These are phyloP conservation scores for Cirrhinus mrigala DNA, from an alignment of 2,797 vertebrate genomes.

Conservation along the genomic window DNA sequence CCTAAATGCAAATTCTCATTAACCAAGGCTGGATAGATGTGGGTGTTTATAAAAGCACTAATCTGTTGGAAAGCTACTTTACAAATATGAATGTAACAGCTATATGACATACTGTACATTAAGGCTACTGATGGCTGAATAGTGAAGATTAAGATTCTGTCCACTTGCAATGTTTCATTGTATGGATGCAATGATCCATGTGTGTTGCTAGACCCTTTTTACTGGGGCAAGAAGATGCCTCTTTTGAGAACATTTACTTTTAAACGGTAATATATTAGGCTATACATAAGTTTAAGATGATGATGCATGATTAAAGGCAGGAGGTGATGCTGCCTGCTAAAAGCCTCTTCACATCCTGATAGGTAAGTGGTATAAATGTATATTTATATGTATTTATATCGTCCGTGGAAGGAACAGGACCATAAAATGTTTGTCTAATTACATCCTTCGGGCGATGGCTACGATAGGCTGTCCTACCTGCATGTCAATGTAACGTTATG, in stretches of 20 bases:
- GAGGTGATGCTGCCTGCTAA: too few species aligned
- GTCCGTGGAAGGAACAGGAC: too few species aligned
- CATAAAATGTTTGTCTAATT: too few species aligned
- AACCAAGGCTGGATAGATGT: not conserved
- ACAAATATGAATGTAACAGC: not conserved
- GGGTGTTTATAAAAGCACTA: conserved; percentile 2
- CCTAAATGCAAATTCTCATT: not conserved
- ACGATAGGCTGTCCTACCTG: too few species aligned
- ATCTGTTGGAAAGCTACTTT: not conserved
- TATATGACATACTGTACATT: not conserved
- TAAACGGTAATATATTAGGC: not conserved
- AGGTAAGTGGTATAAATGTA: too few species aligned
- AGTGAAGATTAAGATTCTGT: not conserved
- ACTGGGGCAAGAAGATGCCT: not conserved
- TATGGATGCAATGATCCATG: not conserved
- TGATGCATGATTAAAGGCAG: not conserved
- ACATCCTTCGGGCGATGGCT: too few species aligned
- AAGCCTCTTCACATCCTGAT: too few species aligned
- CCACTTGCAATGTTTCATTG: not conserved
- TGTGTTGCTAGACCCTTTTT: too few species aligned
- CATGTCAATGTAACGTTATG: too few species aligned
- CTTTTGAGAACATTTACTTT: not conserved
- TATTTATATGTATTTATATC: too few species aligned
- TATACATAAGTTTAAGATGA: not conserved
- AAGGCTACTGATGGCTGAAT: too few species aligned